Conservation (phyloP, 2,797 vertebrate genomes). For the Myripristis murdjan region DNA sequence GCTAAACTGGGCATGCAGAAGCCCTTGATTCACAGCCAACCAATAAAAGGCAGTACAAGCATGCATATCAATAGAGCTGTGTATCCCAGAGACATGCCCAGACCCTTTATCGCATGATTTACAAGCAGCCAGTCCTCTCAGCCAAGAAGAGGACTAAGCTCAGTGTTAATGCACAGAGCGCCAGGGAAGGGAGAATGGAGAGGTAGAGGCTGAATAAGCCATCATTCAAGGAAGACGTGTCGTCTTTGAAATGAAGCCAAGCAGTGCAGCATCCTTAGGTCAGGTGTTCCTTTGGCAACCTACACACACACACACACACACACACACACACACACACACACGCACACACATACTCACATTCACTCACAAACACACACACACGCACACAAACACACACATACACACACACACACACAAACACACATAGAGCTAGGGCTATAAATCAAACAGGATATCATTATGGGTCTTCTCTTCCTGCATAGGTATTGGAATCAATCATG, state of each 20-base stretch:
- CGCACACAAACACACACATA: constrained; percentile 8
- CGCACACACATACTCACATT: not conserved
- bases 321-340: not conserved
- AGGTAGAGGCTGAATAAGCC: constrained; percentile 40
- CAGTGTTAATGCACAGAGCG: constrained; percentile 20
- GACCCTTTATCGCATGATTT: constrained; percentile 47
- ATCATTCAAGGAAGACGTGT: constrained; percentile 44
- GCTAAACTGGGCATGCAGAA: constrained; percentile 45
- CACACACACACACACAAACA: constrained; percentile 20
- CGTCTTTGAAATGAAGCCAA: constrained; percentile 59
- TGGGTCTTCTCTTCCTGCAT: constrained; percentile 49
- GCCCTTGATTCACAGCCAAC: constrained; percentile 51
- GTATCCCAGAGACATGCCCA: constrained; percentile 41
- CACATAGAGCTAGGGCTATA: constrained; percentile 34
- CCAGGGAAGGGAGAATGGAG: constrained; percentile 38
- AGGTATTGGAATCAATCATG: constrained; percentile 48
- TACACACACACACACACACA: not conserved
- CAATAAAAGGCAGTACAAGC: constrained; percentile 46
- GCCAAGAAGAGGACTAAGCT: constrained; percentile 46
- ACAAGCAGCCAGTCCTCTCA: constrained; percentile 14
- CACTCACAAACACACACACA: constrained; percentile 20
- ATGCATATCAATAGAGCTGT: constrained; percentile 41
- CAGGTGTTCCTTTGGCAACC: constrained; percentile 52
- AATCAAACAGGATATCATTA: constrained; percentile 58
- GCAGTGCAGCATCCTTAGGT: constrained; percentile 52